Base-by-base conservation (phyloP, 2,888 invertebrate genomes). In the Dexiosoma caninum region DNA sequence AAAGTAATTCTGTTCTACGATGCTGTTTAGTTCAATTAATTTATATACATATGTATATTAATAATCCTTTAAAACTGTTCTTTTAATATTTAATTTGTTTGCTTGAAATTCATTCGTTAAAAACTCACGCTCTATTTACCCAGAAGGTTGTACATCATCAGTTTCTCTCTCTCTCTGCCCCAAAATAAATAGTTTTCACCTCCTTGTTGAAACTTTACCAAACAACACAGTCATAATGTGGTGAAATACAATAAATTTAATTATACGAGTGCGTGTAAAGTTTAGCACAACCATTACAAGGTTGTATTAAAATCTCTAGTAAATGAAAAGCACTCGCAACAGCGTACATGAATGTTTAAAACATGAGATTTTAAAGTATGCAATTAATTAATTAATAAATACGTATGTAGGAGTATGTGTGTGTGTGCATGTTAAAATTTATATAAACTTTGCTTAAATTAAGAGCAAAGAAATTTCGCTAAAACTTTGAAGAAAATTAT, bases 241-340 rank as follows among this genome's bases (percentile, higher is more conserved):
- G 67, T 30, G n/a, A 67, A 67, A 40, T 19, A 67, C 30, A 71
- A 60, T 40, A 40, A 59, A 71, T 71, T 19, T 59, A 59, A 59
- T 44, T 35, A 51, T 59, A 30, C n/a, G 27, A 59, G 30, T 60
- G 70, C 49, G 59, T 71, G 46, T 37, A 49, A 59, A 71, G 46
- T 59, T 71, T 37, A 60, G 37, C 59, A 49, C 16, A 59, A 49
- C 6, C 37, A 46, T 49, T 49, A 59, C 70, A 60, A 59, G 53
- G 66, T 53, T 51, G 27, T 30, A 9, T 27, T 23, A 14, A 16
- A 37, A 27, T 40, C 46, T 14, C 6, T 23, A 66, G 37, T 37
- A 51, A 49, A 27, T 51, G 23, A 23, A 66, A 64, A n/a, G n/a
- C n/a, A 49, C 30, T 51, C 3, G 30, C 14, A 14, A 37, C 6